Evolutionary conservation across 1,140 invertebrate species (phyloP), one percentile per base, ranked within the genome.

Genomic region (Drosophila miranda): DNA sequence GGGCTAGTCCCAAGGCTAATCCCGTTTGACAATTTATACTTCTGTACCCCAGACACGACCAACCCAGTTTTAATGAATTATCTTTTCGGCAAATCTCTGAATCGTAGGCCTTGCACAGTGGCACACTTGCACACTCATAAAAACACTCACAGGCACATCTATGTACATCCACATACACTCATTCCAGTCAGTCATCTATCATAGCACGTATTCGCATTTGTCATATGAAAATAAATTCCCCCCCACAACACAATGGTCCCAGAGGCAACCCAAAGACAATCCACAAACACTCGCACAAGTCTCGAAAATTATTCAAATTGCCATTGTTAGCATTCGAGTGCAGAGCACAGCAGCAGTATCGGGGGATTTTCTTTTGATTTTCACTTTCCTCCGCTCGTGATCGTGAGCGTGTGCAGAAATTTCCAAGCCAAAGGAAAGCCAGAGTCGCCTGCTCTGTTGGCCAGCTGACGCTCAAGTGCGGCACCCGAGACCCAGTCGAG

Each of bases 291-390:
- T 61, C 59, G 73, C 72, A 79, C 62, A 78, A 44, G 55, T 43
- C 51, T 73, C 52, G 34, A 13, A 73, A 83, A 87, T 87, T 87
- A 87, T 87, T 78, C 83, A 87, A 87, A 87, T 87, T 87, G 75
- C 82, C 78, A 87, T 87, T 87, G 82, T 87, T 75, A 63, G 59
- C 53, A 55, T 45, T 60, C 13, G 55, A 62, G 38, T 61, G 75
- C 8, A 34, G 8, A 8, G 52, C 59, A 43, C 44, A 43, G 48
- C 30, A 9, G 28, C 6, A 70, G 56, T 44, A 64, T 81, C 21
- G 48, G 43, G 58, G 53, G 67, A 38, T 75, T 75, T 80, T 74
- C 73, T 66, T 76, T 69, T 69, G 68, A 86, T 81, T 86, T 86
- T 87, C 81, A 86, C 81, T 86, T 84, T 75, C 45, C 51, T 50